Evolutionary conservation across 2,113 vertebrate species (phyloP).

Genomic region (Dasyurus viverrinus): DNA sequence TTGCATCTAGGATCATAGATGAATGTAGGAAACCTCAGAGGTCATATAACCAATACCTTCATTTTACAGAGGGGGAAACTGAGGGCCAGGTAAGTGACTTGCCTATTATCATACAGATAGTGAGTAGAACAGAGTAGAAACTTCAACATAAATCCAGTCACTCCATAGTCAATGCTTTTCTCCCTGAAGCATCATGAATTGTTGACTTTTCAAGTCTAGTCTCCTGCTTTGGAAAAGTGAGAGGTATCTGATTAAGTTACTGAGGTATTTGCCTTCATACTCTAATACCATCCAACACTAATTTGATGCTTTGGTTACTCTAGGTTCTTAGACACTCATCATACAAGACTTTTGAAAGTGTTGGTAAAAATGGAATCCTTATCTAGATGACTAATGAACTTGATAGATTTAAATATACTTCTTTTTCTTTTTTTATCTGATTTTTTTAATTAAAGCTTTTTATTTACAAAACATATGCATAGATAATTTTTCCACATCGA

Average conservation of each 20-base stretch:
- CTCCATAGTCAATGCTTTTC: not conserved
- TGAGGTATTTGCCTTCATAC: not conserved
- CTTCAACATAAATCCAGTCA: not conserved
- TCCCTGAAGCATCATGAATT: not conserved
- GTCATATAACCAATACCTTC: not conserved
- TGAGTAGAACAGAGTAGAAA: not conserved
- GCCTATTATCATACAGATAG: not conserved
- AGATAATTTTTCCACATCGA: too few species aligned
- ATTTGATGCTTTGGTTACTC: not conserved
- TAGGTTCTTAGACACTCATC: not conserved
- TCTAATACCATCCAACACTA: not conserved
- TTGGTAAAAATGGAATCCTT: not conserved
- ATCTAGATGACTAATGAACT: not conserved
- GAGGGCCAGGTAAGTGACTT: not conserved
- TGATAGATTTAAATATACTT: not conserved
- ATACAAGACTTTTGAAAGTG: not conserved
- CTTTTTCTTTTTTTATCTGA: too few species aligned
- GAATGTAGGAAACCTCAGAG: not conserved
- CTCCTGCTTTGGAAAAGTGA: not conserved
- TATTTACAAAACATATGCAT: too few species aligned
- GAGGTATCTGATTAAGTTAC: not conserved
- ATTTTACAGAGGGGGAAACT: not conserved
- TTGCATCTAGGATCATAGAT: not conserved
- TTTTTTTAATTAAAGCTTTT: too few species aligned
- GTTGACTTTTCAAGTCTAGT: not conserved